Evolutionary conservation across 2,888 invertebrate genomes (phyloP).

Genomic region (Nemapogon koenigi): DNA sequence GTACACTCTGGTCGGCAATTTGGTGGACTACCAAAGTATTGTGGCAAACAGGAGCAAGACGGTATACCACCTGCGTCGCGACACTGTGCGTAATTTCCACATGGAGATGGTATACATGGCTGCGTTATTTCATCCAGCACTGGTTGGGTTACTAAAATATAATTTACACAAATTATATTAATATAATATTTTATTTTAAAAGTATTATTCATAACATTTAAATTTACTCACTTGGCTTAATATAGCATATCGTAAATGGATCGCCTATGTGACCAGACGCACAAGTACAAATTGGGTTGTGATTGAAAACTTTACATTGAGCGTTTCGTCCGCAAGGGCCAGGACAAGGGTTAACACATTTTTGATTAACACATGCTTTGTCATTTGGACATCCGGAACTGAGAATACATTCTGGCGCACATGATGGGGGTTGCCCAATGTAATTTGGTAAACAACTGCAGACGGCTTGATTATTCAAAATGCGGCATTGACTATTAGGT

Average conservation of each 20-base stretch:
- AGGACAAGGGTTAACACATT: conserved; percentile 75
- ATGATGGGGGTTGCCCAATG: conserved; percentile 71
- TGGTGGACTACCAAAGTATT: conserved; percentile 70
- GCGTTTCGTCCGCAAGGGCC: conserved; percentile 75
- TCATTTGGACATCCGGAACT: conserved; percentile 69
- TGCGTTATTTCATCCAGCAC: conserved; percentile 46
- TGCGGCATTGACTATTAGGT: conserved; percentile 66
- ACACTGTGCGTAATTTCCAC: conserved; percentile 70
- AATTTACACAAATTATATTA: conserved; percentile 13
- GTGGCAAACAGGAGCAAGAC: conserved; percentile 67
- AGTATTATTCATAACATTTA: too few relatives aligned
- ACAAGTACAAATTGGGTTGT: conserved; percentile 75
- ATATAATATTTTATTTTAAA: not conserved
- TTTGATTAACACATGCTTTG: conserved; percentile 71
- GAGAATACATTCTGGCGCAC: conserved; percentile 72
- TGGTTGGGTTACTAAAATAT: conserved; percentile 35
- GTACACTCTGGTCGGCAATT: conserved; percentile 73
- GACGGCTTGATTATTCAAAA: conserved; percentile 65
- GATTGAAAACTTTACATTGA: conserved; percentile 74
- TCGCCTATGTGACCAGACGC: conserved; percentile 66
- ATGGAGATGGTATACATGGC: conserved; percentile 73
- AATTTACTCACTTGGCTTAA: conserved; percentile 47
- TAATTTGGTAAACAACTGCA: conserved; percentile 75
- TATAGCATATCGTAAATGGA: conserved; percentile 71
- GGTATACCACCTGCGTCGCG: conserved; percentile 59